Evolutionary conservation across 2,113 vertebrate genomes (phyloP).

Genomic region (Perognathus longimembris): DNA sequence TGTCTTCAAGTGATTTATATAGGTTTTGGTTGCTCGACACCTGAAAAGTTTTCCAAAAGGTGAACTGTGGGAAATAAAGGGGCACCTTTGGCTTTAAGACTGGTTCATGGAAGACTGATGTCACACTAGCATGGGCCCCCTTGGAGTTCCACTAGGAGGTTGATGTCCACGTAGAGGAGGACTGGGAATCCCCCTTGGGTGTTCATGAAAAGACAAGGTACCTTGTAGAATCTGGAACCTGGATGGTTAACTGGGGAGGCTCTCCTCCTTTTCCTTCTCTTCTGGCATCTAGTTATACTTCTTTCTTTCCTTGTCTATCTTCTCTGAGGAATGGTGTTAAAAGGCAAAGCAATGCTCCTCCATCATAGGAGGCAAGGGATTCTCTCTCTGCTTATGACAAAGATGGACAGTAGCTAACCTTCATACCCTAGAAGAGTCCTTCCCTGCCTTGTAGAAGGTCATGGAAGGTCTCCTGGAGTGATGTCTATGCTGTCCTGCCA

Average conservation of each 20-base stretch:
- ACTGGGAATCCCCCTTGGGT: neutral
- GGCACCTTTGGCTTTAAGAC: neutral
- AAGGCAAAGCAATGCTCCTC: neutral
- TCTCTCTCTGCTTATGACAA: neutral
- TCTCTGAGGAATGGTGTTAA: neutral
- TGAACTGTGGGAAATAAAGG: neutral
- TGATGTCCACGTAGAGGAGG: neutral
- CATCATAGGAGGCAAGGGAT: neutral
- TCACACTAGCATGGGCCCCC: neutral
- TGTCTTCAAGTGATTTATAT: neutral
- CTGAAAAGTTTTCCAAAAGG: slow-evolving; percentile 2
- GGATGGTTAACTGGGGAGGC: neutral
- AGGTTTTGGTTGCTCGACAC: neutral
- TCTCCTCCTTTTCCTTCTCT: neutral
- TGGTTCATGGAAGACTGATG: neutral
- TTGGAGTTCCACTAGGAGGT: neutral
- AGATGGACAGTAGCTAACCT: neutral
- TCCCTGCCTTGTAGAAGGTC: neutral
- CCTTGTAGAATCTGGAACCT: neutral
- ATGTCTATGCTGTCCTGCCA: neutral
- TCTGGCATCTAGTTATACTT: neutral
- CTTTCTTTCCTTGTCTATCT: neutral
- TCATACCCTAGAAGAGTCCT: rapidly evolving
- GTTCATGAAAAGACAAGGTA: neutral
- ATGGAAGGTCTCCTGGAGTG: neutral